phyloP scores from a whole-genome alignment of 2,113 vertebrate genomes.

The Misgurnus mizolepis region DNA sequence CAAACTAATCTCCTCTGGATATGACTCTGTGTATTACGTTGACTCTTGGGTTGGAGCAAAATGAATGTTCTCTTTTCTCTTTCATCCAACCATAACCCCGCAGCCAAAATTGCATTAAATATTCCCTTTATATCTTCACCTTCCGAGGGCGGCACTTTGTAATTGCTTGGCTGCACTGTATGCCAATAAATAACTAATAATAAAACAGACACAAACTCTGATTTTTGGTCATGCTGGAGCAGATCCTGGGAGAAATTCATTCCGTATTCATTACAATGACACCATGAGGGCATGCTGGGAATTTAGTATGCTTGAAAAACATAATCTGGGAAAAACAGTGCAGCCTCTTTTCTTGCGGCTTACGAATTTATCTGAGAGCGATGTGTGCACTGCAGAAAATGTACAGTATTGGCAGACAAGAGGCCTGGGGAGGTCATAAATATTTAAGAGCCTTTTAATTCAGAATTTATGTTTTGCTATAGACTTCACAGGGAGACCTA shows the following conservation, averaged over 20 bases:
- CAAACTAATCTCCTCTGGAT: constrained; percentile 40
- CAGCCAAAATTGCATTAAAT: constrained; percentile 35
- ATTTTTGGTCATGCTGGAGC: constrained; percentile 25
- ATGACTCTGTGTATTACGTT: constrained; percentile 38
- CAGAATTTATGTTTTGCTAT: neutral
- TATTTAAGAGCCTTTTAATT: constrained; percentile 7
- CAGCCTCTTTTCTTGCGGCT: neutral
- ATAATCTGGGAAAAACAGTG: neutral
- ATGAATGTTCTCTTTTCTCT: constrained; percentile 30
- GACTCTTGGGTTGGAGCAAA: constrained; percentile 32
- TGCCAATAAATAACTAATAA: constrained; percentile 36
- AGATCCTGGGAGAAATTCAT: constrained; percentile 13
- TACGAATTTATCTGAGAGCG: constrained; percentile 21
- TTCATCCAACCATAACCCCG: constrained; percentile 36
- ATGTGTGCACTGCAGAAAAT: constrained; percentile 13
- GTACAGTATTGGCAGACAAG: constrained; percentile 27
- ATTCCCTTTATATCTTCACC: constrained; percentile 46
- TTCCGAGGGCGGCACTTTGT: constrained; percentile 17
- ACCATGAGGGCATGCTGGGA: constrained; percentile 7
- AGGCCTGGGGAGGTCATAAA: neutral
- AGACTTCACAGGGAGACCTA: neutral
- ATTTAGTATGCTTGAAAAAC: constrained; percentile 14
- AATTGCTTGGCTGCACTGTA: constrained; percentile 38
- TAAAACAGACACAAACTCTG: neutral
- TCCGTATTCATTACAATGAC: constrained; percentile 21